phyloP scores from a whole-genome alignment of 1,140 invertebrate genomes.

The Camponotus floridanus region DNA sequence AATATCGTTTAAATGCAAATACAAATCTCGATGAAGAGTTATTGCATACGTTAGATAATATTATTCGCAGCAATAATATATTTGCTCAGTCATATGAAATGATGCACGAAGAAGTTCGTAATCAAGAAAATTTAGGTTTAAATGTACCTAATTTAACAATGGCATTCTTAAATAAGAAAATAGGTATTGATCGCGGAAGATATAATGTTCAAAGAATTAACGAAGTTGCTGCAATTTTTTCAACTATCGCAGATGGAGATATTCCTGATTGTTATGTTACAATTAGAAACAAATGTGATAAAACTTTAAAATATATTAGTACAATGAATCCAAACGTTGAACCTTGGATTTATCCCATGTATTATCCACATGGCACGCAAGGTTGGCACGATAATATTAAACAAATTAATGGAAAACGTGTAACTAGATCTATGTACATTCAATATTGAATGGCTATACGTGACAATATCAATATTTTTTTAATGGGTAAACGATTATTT shows the following conservation, averaged over 20 bases:
- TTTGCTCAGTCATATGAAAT: neutral
- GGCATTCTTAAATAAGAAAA: too few species aligned
- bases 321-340: too few species aligned
- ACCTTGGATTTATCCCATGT: too few species aligned
- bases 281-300: constrained; percentile 1
- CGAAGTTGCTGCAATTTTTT: constrained; percentile 5
- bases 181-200: neutral
- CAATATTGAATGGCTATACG: too few species aligned
- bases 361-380: too few species aligned
- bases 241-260: neutral
- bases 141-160: too few species aligned
- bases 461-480: too few species aligned
- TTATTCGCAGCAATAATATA: neutral
- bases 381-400: too few species aligned
- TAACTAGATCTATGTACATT: too few species aligned
- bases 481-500: neutral
- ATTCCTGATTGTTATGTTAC: neutral
- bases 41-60: neutral
- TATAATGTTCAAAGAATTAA: constrained; percentile 11
- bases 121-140: too few species aligned
- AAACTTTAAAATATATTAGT: neutral
- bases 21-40: constrained; percentile 4
- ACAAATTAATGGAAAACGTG: too few species aligned
- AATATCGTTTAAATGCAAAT: neutral
- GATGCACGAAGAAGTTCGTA: neutral